These are phyloP conservation scores for Drosophila punjabiensis DNA, from an alignment of 1,140 invertebrate genomes.

Conservation along the genomic window DNA sequence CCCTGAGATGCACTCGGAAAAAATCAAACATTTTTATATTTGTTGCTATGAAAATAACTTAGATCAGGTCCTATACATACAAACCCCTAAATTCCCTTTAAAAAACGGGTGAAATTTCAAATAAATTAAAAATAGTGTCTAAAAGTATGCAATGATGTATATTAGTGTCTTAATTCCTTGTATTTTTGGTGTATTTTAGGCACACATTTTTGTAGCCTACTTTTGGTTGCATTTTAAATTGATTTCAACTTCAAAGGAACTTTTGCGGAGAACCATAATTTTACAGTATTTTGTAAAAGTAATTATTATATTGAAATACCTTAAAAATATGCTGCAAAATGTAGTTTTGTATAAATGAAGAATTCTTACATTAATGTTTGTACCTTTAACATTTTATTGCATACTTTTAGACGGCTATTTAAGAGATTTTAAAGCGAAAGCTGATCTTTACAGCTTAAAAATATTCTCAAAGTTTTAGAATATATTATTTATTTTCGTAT, in stretches of 20 bases:
- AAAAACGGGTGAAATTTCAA: background rate
- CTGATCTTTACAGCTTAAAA: background rate
- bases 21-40: background rate
- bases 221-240: background rate
- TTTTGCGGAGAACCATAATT: background rate
- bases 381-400: no score
- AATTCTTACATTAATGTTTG: no score
- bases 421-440: no score
- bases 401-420: no score
- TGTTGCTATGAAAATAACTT: background rate
- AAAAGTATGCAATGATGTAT: background rate
- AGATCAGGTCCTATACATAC: no score
- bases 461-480: background rate
- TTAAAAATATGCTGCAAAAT: no score
- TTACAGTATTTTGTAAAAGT: no score
- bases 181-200: background rate
- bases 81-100: background rate
- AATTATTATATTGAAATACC: no score
- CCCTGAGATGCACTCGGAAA: background rate
- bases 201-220: background rate
- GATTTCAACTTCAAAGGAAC: background rate
- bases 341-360: no score
- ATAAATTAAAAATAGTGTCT: background rate
- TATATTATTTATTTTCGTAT: background rate
- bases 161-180: background rate